Evolutionary conservation across 2,113 vertebrate species (phyloP), one percentile per base, ranked within the genome.

Genomic region (Triplophysa tibetana): DNA sequence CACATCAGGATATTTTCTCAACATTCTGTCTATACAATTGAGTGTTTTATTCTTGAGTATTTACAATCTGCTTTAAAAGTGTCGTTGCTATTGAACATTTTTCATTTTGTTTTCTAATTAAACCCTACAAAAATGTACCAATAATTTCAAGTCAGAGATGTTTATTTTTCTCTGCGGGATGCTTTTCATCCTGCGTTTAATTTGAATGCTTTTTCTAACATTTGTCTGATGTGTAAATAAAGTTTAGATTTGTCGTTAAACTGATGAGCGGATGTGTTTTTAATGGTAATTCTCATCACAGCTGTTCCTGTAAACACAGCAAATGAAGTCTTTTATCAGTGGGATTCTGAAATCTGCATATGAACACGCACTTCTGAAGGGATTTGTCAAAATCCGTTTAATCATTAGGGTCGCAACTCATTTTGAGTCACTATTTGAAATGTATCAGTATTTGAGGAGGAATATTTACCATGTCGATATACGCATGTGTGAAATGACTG

Each of bases 341-440:
- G 70, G 88, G 82, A 62, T 82, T 86, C 83, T 88, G 82, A 87
- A 73, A 80, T 77, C 73, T 70, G 78, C 82, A 43, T 76, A 69
- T 79, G 77, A 86, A 89, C 7, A 85, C 84, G 70, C 85, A 75
- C 83, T 61, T 84, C 88, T 89, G 81, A 70, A 66, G 89, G 85
- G 88, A 90, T 80, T 29, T 82, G 83, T 78, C 82, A 86, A 75
- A 85, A 88, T 83, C 61, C 60, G 75, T 80, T 81, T 85, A 77
- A 88, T 91, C 90, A 87, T 80, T 86, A 86, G 81, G 75, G 77
- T 88, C 88, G 84, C 74, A 79, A 88, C 87, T 86, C 33, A 81
- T 88, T 91, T 89, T 83, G 85, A 80, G 65, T 81, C 45, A 50
- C 45, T 50, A 12, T 52, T 52, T 52, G 50, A 52, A 52, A 52